Evolutionary conservation across 2,888 invertebrate genomes (phyloP), one percentile per base, ranked within the genome.

Genomic region (Torymus aiolomorphi): DNA sequence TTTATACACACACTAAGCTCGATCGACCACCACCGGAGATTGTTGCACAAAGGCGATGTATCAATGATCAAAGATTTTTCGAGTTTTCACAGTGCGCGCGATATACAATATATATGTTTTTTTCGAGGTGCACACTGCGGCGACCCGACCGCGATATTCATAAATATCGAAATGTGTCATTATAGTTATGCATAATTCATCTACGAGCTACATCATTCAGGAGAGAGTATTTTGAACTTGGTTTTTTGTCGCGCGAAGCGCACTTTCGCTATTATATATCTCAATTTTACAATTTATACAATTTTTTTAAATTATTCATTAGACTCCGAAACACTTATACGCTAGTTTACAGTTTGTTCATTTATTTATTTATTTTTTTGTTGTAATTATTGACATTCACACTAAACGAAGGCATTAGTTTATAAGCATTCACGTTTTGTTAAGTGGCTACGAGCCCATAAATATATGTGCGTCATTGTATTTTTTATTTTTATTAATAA

Each of bases 261-360:
- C 74, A 71, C 62, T 78, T 81, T 78, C 61, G 10, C 54, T 75
- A 42, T 42, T 42, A 76, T 31, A 16, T 52, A 57, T 81, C 71
- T 78, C 71, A 69, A 82, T 74, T 74, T 61, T 76, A 71, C 79
- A 75, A 79, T 76, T 83, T 80, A 76, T 78, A 74, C 71, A 76
- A 66, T 69, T 63, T 67, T 80, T 67, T 67, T 56, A 8, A 42
- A 42, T 42, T 42, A 42, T 42, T 42, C 42, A 42, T 72, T 76
- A 76, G 67, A n/a, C 20, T 16, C 65, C 57, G 11, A 62, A 51
- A 80, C 63, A 59, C 62, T 71, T 73, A 78, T 56, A 61, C 56
- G 51, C 63, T 82, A 74, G n/a, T 74, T 80, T 78, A 42, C 56
- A 57, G 11, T 66, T 78, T 42, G 8, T 8, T 42, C 42, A 42